Conservation (phyloP, 2,888 invertebrate species). For the Himalopsyche kuldschensis region DNA sequence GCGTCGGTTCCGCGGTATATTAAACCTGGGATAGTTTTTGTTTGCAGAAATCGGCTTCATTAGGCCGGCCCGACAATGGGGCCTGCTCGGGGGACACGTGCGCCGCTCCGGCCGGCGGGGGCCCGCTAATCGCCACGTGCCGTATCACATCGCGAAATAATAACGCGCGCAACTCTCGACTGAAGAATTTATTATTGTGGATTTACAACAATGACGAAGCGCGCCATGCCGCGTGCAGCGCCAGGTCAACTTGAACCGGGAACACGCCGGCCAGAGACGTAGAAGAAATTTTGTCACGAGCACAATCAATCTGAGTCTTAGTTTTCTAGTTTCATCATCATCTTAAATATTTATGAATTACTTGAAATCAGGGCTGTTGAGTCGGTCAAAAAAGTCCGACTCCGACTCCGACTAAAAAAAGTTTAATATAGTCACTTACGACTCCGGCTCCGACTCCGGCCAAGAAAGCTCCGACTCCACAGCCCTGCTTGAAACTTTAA, state of each 20-base stretch:
- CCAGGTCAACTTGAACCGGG: not conserved
- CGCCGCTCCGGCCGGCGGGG: not conserved
- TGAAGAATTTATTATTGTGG: not conserved
- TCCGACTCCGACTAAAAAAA: no score
- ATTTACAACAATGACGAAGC: not conserved
- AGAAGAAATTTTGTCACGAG: not conserved
- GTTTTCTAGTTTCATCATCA: no score
- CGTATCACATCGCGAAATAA: conserved; percentile 18
- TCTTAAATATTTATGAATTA: no score
- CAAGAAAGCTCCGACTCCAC: no score
- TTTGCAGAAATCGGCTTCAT: not conserved
- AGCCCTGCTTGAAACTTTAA: no score
- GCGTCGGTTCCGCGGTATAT: not conserved
- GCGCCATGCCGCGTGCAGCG: not conserved
- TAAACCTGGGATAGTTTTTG: not conserved
- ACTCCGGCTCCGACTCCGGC: no score
- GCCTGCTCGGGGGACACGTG: not conserved
- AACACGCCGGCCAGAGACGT: not conserved
- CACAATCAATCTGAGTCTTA: no score
- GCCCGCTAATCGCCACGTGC: conserved; percentile 20
- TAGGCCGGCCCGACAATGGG: not conserved
- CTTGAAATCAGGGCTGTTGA: no score
- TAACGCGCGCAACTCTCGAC: not conserved
- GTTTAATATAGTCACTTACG: no score
- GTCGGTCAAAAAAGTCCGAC: no score